Percentiles rank a stretch among this genome's conserved stretches.
phyloP scores from a whole-genome alignment of 2,797 vertebrate genomes.

The Champsocephalus esox region DNA sequence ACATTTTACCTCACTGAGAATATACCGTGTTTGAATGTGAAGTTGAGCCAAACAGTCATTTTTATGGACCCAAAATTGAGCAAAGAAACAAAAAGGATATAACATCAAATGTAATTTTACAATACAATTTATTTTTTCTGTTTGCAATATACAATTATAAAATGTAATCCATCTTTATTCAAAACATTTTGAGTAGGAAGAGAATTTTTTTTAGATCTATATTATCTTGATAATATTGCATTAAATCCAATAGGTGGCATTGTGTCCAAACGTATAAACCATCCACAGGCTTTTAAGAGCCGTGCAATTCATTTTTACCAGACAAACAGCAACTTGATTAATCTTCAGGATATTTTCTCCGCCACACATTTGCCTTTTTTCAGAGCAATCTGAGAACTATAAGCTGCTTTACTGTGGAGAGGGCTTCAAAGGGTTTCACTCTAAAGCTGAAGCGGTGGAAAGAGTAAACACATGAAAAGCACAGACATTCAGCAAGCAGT shows the following conservation, averaged over 20 bases:
- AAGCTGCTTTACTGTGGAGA: slow-evolving; percentile 13
- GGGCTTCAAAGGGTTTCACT: slow-evolving; percentile 11
- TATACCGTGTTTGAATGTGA: neutral
- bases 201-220: neutral
- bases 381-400: neutral
- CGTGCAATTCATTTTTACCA: neutral
- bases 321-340: neutral
- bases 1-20: neutral
- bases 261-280: slow-evolving; percentile 33
- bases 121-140: neutral
- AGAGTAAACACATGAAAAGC: neutral
- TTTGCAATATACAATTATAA: neutral
- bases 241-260: slow-evolving; percentile 65
- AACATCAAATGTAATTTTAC: neutral
- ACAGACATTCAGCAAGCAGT: slow-evolving; percentile 1
- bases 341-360: slow-evolving; percentile 19
- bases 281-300: neutral
- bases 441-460: neutral
- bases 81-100: neutral
- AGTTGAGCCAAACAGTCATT: neutral
- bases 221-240: neutral
- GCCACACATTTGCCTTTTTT: slow-evolving; percentile 11
- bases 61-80: neutral
- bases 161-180: neutral
- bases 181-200: neutral